Conservation (phyloP, 2,113 vertebrate species). For the Syngnathus floridae region DNA sequence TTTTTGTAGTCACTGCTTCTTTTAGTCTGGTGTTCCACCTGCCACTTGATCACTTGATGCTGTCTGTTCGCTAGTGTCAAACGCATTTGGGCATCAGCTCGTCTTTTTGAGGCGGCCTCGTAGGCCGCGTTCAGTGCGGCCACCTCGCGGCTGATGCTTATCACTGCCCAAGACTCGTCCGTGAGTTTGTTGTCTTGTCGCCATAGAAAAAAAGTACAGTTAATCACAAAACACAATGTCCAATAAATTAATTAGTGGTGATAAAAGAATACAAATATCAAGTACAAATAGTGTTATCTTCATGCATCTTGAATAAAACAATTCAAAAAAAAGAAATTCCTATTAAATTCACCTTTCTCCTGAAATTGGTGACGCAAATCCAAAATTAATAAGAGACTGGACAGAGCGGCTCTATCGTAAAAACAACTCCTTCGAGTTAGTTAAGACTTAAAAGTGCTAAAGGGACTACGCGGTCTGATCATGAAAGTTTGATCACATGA, state of each 20-base stretch:
- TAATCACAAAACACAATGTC: background rate
- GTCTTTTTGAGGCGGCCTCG: conserved; percentile 13
- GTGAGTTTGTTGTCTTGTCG: conserved; percentile 45
- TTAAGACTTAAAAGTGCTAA: background rate
- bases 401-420: background rate
- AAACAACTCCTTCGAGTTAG: background rate
- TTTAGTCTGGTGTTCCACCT: conserved; percentile 27
- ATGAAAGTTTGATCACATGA: background rate
- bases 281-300: too few species aligned
- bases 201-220: background rate
- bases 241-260: background rate
- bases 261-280: background rate
- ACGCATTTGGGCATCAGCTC: conserved; percentile 23
- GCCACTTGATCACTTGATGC: conserved; percentile 31
- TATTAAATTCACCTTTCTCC: background rate
- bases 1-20: conserved; percentile 22
- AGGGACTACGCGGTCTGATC: background rate
- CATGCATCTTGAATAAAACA: too few species aligned
- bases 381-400: background rate
- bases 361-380: background rate
- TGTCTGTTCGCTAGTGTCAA: conserved; percentile 20
- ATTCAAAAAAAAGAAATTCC: background rate
- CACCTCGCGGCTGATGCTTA: conserved; percentile 41
- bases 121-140: conserved; percentile 42
- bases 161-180: conserved; percentile 10